Conservation (phyloP, 1,140 invertebrate species). For the Chironomus tepperi region DNA sequence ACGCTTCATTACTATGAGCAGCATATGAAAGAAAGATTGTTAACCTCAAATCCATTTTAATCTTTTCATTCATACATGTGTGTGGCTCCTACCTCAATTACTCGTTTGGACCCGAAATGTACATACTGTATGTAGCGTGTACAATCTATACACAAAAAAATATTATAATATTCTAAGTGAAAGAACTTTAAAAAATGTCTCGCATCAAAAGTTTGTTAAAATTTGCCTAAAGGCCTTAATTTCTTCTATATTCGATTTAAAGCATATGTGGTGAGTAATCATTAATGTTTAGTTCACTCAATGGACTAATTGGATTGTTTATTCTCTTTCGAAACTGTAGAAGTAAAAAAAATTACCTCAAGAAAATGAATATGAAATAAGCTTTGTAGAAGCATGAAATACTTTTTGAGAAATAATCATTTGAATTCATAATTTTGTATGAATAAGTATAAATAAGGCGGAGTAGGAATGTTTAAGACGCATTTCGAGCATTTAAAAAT, state of each 20-base stretch:
- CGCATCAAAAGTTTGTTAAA: neutral
- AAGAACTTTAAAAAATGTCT: neutral
- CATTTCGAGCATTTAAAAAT: too few relatives aligned
- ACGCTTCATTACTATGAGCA: neutral
- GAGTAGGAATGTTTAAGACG: too few relatives aligned
- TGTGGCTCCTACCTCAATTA: slow-evolving; percentile 4
- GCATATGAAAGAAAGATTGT: slow-evolving; percentile 1
- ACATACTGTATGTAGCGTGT: too few relatives aligned
- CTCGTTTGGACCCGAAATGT: neutral
- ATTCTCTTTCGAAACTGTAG: neutral
- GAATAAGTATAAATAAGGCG: too few relatives aligned
- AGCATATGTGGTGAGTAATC: neutral
- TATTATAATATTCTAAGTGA: too few relatives aligned
- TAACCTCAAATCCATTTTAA: slow-evolving; percentile 21
- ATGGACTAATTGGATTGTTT: neutral
- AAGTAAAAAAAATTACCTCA: slow-evolving; percentile 13
- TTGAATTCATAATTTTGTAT: neutral
- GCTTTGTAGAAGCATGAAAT: neutral
- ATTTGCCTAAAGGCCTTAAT: neutral
- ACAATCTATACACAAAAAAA: too few relatives aligned
- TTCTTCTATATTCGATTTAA: neutral
- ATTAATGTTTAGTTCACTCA: slow-evolving; percentile 9
- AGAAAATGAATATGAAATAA: neutral
- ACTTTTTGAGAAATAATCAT: slow-evolving; percentile 1
- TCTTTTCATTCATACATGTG: slow-evolving; percentile 16